A percentile compares a stretch with the other conserved stretches of the same genome.
These are phyloP conservation scores for Clavelina lepadiformis DNA, from an alignment of 23 tunicate genomes.

Conservation along the genomic window DNA sequence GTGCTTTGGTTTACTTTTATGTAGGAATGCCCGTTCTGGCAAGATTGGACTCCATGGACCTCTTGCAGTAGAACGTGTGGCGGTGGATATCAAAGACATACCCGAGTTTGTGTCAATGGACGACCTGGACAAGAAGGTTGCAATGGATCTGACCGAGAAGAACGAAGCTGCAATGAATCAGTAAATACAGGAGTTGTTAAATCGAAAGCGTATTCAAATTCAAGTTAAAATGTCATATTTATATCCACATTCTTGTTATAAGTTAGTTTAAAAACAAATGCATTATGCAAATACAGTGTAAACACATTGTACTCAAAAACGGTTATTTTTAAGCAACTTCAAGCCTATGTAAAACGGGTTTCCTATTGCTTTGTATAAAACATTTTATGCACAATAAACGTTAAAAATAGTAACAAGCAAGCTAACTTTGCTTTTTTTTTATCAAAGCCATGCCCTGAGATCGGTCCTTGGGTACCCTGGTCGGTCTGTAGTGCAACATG, in stretches of 20 bases:
- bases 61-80: constrained; percentile 68
- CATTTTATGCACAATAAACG: no score
- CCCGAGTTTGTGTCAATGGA: constrained; percentile 67
- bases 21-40: constrained; percentile 60
- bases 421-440: background rate
- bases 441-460: constrained; percentile 31
- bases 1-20: background rate
- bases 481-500: constrained; percentile 38
- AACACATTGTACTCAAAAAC: no score
- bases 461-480: constrained; percentile 46
- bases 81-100: constrained; percentile 31
- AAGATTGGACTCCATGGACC: constrained; percentile 48
- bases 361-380: no score
- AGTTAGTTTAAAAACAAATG: no score
- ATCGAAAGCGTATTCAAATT: background rate
- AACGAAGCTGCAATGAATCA: constrained; percentile 11
- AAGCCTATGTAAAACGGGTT: no score
- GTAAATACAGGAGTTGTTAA: constrained; percentile 1
- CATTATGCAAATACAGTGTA: no score
- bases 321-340: no score
- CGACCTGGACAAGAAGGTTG: constrained; percentile 55
- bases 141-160: constrained; percentile 30
- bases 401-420: no score
- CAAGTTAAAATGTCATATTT: background rate
- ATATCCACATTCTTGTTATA: background rate